A percentile compares a stretch with the other conserved stretches of the same genome.
These are phyloP conservation scores for Hydriomena furcata DNA, from an alignment of 2,888 invertebrate genomes.

Conservation along the genomic window DNA sequence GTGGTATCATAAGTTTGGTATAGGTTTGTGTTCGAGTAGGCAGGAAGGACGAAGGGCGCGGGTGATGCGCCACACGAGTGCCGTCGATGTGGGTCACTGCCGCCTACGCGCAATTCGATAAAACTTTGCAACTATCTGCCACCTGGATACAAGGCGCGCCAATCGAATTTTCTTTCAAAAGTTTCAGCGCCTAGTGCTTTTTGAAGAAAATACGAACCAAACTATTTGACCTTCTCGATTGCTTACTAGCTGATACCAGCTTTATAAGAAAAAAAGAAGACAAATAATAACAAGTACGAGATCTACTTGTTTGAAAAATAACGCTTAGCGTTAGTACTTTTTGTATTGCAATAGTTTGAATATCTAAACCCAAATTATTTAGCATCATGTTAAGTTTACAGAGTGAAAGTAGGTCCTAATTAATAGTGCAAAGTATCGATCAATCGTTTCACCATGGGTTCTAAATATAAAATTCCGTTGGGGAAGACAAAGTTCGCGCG, in stretches of 20 bases:
- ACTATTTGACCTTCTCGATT: background rate
- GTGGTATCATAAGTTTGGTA: constrained; percentile 22
- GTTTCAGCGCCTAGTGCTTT: constrained; percentile 19
- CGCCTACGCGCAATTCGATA: constrained; percentile 79
- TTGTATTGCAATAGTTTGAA: too few species aligned
- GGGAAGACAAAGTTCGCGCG: constrained; percentile 83
- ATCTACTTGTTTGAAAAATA: background rate
- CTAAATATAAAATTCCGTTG: constrained; percentile 82
- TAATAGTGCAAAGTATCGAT: constrained; percentile 82
- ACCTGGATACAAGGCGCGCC: constrained; percentile 43
- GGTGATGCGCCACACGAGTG: constrained; percentile 63
- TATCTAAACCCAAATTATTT: too few species aligned
- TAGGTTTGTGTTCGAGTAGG: constrained; percentile 28
- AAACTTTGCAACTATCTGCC: constrained; percentile 68
- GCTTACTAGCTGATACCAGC: too few species aligned
- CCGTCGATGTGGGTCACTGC: constrained; percentile 76
- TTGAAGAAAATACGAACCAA: background rate
- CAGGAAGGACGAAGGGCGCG: constrained; percentile 66
- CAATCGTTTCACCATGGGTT: constrained; percentile 80
- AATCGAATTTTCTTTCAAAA: constrained; percentile 32
- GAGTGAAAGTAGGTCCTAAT: constrained; percentile 70
- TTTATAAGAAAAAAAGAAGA: too few species aligned
- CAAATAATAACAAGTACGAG: background rate
- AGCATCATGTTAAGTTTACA: background rate
- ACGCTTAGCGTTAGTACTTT: background rate